Base-by-base conservation (phyloP, 1,140 invertebrate species). In the Calephelis virginiensis region DNA sequence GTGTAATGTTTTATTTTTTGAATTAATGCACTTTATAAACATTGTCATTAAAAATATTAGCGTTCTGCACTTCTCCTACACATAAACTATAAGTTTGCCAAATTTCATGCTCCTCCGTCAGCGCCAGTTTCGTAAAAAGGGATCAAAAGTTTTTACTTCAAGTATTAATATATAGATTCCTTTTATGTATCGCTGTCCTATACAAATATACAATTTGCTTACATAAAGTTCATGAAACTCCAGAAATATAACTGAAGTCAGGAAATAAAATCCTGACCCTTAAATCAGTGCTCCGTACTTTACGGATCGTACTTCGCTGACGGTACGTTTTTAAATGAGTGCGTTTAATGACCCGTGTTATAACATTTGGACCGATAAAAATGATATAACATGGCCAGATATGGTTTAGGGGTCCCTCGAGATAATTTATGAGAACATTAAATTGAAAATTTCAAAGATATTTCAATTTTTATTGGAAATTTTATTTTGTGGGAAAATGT, bases 371-470 rank as follows among this genome's bases (percentile, higher is more conserved):
- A 46, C 50, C 63, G 38, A 64, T 64, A 64, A 64, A 64, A 64
- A 64, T 64, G 63, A 64, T 64, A 64, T 64, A 64, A 64, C 48
- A 53, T 53, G 50, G 48, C 63, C 63, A 13, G 37, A 64, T 49
- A 43, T 64, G 53, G 53, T 64, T 64, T 53, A 64, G 63, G 60
- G 40, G 50, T 17, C 38, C 38, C 48, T 37, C 28, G 7, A 13
- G n/a, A 17, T 64, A 43, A 64, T 64, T 45, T 64, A 64, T 37
- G 63, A 56, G 17, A 28, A 4, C 50, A 56, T 56, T 56, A 56
- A 56, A 56, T 56, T 56, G 50, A 56, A 56, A 56, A 56, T 56
- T 12, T 46, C 38, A 62, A 62, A 13, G 38, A 45, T 60, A 60
- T 40, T 46, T 62, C 17, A 45, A 4, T 62, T 62, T 62, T 17